A percentile compares a stretch with the other conserved stretches of the same genome.
These are phyloP conservation scores for Busseola fusca DNA, from an alignment of 2,888 invertebrate species.

Conservation along the genomic window DNA sequence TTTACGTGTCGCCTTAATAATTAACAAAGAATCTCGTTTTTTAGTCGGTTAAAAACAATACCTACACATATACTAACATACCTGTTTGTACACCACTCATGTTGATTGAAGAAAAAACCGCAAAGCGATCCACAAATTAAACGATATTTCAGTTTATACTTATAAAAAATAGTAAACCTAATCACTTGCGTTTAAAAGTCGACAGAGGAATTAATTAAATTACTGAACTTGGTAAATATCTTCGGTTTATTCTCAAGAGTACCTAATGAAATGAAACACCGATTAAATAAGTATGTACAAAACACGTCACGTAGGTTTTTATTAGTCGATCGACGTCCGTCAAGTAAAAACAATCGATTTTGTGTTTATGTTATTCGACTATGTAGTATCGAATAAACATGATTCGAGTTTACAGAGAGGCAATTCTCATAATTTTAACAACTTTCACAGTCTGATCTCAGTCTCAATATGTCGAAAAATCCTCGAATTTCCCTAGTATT, in stretches of 20 bases:
- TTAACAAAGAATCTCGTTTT: constrained; percentile 23
- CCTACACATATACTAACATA: constrained; percentile 62
- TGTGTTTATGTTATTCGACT: not conserved
- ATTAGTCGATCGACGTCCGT: constrained; percentile 15
- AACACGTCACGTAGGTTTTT: constrained; percentile 56
- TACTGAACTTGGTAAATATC: constrained; percentile 44
- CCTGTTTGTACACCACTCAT: constrained; percentile 85
- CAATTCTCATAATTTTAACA: no score
- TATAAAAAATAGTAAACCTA: constrained; percentile 34
- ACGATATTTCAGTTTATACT: constrained; percentile 25
- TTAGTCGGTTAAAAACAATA: constrained; percentile 23
- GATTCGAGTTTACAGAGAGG: not conserved
- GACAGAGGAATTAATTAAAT: constrained; percentile 49
- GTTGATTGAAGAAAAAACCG: constrained; percentile 57
- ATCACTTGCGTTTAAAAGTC: constrained; percentile 27
- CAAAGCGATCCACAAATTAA: constrained; percentile 37
- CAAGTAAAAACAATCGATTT: constrained; percentile 14
- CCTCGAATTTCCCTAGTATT: no score
- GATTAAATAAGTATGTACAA: constrained; percentile 38
- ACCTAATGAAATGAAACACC: constrained; percentile 27
- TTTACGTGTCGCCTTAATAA: constrained; percentile 25
- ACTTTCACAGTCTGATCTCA: no score
- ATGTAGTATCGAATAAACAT: not conserved
- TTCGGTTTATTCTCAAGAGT: constrained; percentile 34
- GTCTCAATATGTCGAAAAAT: no score